Percentiles rank a stretch among this genome's conserved stretches.
These are phyloP conservation scores for Astreopora myriophthalma DNA, from an alignment of 64 coral and sea anemone genomes.

Conservation along the genomic window DNA sequence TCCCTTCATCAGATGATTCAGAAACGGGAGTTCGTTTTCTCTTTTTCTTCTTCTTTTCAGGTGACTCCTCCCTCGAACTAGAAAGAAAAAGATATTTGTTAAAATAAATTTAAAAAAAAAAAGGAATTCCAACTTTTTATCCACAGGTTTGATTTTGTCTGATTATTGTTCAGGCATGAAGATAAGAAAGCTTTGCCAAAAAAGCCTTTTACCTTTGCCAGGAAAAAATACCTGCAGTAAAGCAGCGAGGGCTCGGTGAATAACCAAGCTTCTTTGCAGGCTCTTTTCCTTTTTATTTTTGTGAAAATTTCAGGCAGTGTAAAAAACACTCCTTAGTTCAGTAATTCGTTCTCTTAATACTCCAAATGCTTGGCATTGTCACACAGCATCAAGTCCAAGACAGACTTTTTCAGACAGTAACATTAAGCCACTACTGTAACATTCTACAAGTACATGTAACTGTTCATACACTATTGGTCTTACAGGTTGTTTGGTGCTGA, in stretches of 20 bases:
- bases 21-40: conserved; percentile 25
- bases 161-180: not conserved
- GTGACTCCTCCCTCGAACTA: not conserved
- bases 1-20: conserved; percentile 25
- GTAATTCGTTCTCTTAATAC: no score
- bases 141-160: not conserved
- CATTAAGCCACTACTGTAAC: not conserved
- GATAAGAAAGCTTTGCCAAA: no score
- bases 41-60: conserved; percentile 36
- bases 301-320: no score
- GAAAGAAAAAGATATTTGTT: not conserved
- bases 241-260: no score
- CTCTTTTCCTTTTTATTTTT: no score
- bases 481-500: not conserved
- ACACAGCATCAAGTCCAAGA: not conserved
- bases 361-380: not conserved
- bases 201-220: no score
- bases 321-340: no score
- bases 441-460: not conserved
- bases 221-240: no score
- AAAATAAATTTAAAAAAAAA: no score
- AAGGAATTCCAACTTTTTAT: not conserved
- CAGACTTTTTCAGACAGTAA: not conserved
- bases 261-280: no score
- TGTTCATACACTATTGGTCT: not conserved